A percentile compares a stretch with the other conserved stretches of the same genome.
Conservation (phyloP, 2,797 vertebrate genomes). For the Acrossocheilus fasciatus region DNA sequence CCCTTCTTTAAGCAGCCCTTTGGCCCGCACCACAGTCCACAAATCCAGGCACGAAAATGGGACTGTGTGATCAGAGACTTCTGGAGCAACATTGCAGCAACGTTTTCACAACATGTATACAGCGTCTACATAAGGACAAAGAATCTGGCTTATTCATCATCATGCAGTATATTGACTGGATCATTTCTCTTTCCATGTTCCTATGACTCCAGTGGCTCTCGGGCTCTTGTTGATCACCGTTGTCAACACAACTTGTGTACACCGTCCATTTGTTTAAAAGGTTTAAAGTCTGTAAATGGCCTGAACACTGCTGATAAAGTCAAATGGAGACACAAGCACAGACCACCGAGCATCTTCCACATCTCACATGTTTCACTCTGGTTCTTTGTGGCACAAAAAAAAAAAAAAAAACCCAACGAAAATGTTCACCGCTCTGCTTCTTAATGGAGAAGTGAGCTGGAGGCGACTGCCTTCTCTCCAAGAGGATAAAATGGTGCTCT, state of each 20-base stretch:
- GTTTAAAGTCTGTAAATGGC: not conserved
- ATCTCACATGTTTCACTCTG: conserved; percentile 64
- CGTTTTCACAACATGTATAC: conserved; percentile 69
- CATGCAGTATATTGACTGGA: conserved; percentile 22
- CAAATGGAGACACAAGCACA: conserved; percentile 36
- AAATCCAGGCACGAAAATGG: conserved; percentile 94
- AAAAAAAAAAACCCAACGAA: conserved; percentile 53
- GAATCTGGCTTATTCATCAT: conserved; percentile 67
- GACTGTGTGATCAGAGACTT: conserved; percentile 83
- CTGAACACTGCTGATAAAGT: conserved; percentile 12
- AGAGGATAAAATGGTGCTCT: conserved; percentile 83
- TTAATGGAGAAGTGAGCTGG: conserved; percentile 64
- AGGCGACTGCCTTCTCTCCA: conserved; percentile 67
- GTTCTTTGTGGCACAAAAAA: conserved; percentile 40
- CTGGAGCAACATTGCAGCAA: conserved; percentile 68
- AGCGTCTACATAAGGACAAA: conserved; percentile 25
- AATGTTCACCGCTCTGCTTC: conserved; percentile 61
- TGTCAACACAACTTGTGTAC: conserved; percentile 30
- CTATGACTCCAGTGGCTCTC: conserved; percentile 50
- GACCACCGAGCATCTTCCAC: conserved; percentile 62
- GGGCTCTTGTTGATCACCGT: conserved; percentile 11
- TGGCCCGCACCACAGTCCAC: conserved; percentile 82
- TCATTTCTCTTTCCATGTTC: conserved; percentile 63
- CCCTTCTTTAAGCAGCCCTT: conserved; percentile 88
- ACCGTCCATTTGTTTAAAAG: conserved; percentile 23